Percentiles rank a stretch among this genome's conserved stretches.
phyloP scores from a whole-genome alignment of 23 tunicate species.

The Clavelina lepadiformis region DNA sequence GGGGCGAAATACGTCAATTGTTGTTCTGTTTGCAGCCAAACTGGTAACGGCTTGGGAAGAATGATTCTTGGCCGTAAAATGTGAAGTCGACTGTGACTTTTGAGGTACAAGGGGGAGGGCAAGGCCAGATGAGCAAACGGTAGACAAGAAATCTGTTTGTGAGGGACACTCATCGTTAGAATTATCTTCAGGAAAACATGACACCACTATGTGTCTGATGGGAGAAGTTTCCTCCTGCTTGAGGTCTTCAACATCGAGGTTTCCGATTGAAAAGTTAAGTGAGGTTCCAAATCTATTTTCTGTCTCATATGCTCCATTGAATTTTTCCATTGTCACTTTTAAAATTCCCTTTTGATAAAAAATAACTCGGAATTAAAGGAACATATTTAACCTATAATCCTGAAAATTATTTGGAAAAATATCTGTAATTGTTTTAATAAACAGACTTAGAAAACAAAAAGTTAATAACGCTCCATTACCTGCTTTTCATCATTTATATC shows the following conservation, averaged over 20 bases:
- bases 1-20: conserved; percentile 42
- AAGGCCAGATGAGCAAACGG: conserved; percentile 26
- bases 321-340: conserved; percentile 63
- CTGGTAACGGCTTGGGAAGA: neutral
- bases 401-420: too few relatives aligned
- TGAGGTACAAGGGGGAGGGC: conserved; percentile 3
- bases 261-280: conserved; percentile 70
- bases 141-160: conserved; percentile 50
- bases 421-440: too few relatives aligned
- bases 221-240: conserved; percentile 29
- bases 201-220: conserved; percentile 58
- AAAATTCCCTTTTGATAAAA: conserved; percentile 66
- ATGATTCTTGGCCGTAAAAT: conserved; percentile 12
- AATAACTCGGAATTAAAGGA: too few relatives aligned
- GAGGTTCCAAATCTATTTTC: conserved; percentile 67
- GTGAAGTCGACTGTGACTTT: conserved; percentile 18
- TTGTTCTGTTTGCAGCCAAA: neutral
- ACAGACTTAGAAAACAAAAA: too few relatives aligned
- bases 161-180: neutral
- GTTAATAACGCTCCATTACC: conserved; percentile 47
- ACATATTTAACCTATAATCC: too few relatives aligned
- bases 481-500: conserved; percentile 86
- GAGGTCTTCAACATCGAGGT: conserved; percentile 77
- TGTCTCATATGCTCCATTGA: conserved; percentile 52
- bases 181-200: neutral